Evolutionary conservation across 1,140 invertebrate species (phyloP), one percentile per base, ranked within the genome.

Genomic region (Condylostylus longicornis): DNA sequence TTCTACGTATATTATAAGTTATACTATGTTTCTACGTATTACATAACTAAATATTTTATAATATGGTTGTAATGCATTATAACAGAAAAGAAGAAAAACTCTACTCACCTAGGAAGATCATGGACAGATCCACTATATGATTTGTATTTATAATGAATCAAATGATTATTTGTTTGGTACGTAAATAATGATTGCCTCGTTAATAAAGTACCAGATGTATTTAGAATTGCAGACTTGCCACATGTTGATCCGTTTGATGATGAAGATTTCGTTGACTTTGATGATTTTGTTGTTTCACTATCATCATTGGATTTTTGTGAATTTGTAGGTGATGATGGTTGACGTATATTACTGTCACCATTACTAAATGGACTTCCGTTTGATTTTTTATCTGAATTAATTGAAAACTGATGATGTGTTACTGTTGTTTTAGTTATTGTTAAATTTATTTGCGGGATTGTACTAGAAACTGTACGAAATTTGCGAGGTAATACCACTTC

Each of bases 101-200:
- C n/a, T 30, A 47, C 50, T 61, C 66, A 85, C 82, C 77, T 81
- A 43, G 85, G 85, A 43, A 93, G 68, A 56, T 89, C 82, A 41
- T 79, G 67, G 62, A 85, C 90, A 40, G 72, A 76, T 18, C 82
- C 82, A 15, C 83, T 80, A 58, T 91, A 91, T 10, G 69, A 69
- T 49, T 71, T 77, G 51, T 90, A 91, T 61, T 90, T 91, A 54
- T 83, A 91, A 56, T 86, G 77, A 33, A 93, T 74, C 33, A 85
- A 65, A 65, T 82, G 79, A 81, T 85, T 91, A 58, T 80, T 80
- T 19, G 78, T 77, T 9, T 77, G 77, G 62, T 94, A 94, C 35
- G 77, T 88, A 45, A 77, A 75, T 7, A 93, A 65, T 46, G 87
- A 88, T 64, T 93, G 83, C 48, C 77, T 74, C 1, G 87, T 87